phyloP scores from a whole-genome alignment of 2,888 invertebrate genomes.

The Hirtodrosophila alboralis region DNA sequence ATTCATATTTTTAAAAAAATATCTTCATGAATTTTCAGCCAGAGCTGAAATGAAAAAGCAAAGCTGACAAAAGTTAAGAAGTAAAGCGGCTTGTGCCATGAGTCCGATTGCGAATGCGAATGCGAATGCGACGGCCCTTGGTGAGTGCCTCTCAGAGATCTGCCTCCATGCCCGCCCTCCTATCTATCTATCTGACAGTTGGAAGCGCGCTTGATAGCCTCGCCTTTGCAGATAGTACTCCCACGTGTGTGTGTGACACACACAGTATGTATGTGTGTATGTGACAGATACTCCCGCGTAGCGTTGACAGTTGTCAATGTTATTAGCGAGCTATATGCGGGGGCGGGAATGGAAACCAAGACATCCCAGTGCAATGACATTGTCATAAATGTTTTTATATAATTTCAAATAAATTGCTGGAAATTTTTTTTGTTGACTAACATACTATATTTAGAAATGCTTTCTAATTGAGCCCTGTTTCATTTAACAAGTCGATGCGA shows the following conservation, averaged over 20 bases:
- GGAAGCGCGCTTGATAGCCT: conserved; percentile 39
- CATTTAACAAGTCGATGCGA: conserved; percentile 15
- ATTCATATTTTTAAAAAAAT: conserved; percentile 36
- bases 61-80: conserved; percentile 69
- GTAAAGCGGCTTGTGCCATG: conserved; percentile 66
- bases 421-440: conserved; percentile 20
- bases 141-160: conserved; percentile 7
- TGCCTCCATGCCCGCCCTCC: neutral
- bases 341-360: neutral
- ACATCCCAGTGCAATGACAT: conserved; percentile 1
- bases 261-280: conserved; percentile 26
- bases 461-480: conserved; percentile 42
- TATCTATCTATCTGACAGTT: conserved; percentile 35
- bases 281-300: conserved; percentile 60
- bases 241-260: conserved; percentile 9
- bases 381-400: conserved; percentile 20
- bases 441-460: conserved; percentile 8
- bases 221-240: conserved; percentile 19
- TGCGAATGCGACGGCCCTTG: conserved; percentile 25
- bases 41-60: conserved; percentile 53
- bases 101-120: conserved; percentile 39
- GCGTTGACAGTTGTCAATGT: conserved; percentile 73
- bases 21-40: conserved; percentile 49
- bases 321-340: conserved; percentile 49
- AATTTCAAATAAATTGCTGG: conserved; percentile 28